Evolutionary conservation across 2,888 invertebrate species (phyloP).

Genomic region (Drosophila paranaensis): DNA sequence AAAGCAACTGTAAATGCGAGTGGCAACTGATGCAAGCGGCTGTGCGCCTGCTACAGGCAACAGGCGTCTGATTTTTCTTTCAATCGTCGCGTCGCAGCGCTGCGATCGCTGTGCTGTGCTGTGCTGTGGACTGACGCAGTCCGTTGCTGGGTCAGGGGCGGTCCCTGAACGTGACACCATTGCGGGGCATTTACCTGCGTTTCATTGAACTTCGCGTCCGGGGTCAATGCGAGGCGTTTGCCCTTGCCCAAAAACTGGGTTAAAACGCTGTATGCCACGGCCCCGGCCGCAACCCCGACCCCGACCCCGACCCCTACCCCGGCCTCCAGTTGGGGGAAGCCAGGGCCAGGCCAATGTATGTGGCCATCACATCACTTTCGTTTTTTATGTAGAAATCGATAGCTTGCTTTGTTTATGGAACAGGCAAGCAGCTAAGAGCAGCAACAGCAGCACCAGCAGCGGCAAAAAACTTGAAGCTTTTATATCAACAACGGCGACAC

Average conservation of each 20-base stretch:
- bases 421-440: slow-evolving; percentile 65
- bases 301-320: slow-evolving; percentile 2
- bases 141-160: slow-evolving; percentile 66
- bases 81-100: slow-evolving; percentile 47
- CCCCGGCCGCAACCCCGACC: slow-evolving; percentile 17
- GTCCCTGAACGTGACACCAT: slow-evolving; percentile 79
- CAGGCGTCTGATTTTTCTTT: slow-evolving; percentile 82
- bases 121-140: neutral
- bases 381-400: slow-evolving; percentile 83
- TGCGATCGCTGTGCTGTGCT: slow-evolving; percentile 21
- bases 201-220: slow-evolving; percentile 64
- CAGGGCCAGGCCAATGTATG: slow-evolving; percentile 20
- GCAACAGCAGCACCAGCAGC: slow-evolving; percentile 7
- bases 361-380: slow-evolving; percentile 76
- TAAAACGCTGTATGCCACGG: slow-evolving; percentile 51
- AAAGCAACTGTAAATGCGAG: slow-evolving; percentile 44
- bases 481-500: slow-evolving; percentile 22
- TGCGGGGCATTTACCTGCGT: slow-evolving; percentile 57
- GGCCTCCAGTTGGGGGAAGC: slow-evolving; percentile 12
- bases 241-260: slow-evolving; percentile 57
- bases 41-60: slow-evolving; percentile 76
- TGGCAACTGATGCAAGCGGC: slow-evolving; percentile 28
- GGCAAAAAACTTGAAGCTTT: slow-evolving; percentile 24
- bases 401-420: slow-evolving; percentile 75
- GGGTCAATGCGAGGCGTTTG: slow-evolving; percentile 49